These are phyloP conservation scores for Anas georgica DNA, from an alignment of 2,797 vertebrate species.

Conservation along the genomic window DNA sequence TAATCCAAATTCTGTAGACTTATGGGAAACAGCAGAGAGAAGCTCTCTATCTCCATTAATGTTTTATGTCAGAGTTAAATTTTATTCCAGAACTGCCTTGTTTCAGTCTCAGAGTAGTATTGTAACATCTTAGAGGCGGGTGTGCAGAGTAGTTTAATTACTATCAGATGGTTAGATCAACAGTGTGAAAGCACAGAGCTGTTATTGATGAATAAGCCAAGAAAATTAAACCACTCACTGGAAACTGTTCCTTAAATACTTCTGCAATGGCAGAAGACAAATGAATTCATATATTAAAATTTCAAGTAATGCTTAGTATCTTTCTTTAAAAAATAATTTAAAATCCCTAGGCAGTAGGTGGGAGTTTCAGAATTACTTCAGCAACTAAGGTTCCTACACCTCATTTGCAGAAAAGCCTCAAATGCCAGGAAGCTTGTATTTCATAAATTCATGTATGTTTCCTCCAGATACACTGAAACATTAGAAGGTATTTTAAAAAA, in stretches of 20 bases:
- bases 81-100: constrained; percentile 25
- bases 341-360: neutral
- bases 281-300: neutral
- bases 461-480: neutral
- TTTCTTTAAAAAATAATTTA: neutral
- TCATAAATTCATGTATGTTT: neutral
- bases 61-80: constrained; percentile 18
- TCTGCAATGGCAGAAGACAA: neutral
- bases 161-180: neutral
- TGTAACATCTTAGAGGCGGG: neutral
- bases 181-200: neutral
- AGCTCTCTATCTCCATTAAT: neutral
- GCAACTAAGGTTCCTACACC: neutral
- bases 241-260: constrained; percentile 23
- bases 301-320: neutral
- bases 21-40: constrained; percentile 1
- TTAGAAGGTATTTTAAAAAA: neutral
- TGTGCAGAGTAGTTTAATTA: constrained; percentile 7
- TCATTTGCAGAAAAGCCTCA: neutral
- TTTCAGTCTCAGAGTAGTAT: neutral
- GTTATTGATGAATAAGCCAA: neutral
- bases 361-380: neutral
- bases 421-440: neutral
- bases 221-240: neutral
- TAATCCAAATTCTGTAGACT: neutral